Conservation (phyloP, 2,797 vertebrate species). For the Merluccius polli region DNA sequence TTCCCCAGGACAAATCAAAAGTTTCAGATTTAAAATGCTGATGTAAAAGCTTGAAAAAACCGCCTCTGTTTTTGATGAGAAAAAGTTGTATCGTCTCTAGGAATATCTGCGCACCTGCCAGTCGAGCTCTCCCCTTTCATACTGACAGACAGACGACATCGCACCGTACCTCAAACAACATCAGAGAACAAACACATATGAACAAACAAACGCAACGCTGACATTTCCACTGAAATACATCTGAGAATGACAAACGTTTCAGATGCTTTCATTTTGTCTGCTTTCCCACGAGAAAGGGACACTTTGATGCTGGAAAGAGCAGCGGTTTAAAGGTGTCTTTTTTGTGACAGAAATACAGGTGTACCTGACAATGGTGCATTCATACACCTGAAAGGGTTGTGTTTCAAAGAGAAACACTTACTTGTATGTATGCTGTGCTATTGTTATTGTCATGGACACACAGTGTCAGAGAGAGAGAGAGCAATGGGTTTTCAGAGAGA, state of each 20-base stretch:
- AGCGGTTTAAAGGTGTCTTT: slow-evolving; percentile 21
- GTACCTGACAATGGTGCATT: slow-evolving; percentile 31
- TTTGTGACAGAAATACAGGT: slow-evolving; percentile 33
- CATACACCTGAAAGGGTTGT: neutral
- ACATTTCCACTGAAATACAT: slow-evolving; percentile 46
- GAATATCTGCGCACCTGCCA: too few species aligned
- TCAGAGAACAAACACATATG: slow-evolving; percentile 28
- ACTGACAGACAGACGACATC: slow-evolving; percentile 13
- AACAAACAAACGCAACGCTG: slow-evolving; percentile 44
- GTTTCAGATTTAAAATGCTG: neutral
- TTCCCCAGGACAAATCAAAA: neutral
- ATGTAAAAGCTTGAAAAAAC: neutral
- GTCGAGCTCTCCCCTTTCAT: too few species aligned
- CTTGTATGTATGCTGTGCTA: neutral
- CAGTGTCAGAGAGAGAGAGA: neutral
- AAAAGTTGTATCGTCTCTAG: too few species aligned
- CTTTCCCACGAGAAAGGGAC: slow-evolving; percentile 25
- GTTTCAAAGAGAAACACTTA: slow-evolving; percentile 25
- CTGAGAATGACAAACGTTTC: slow-evolving; percentile 42
- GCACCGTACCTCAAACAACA: slow-evolving; percentile 40
- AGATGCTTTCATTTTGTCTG: slow-evolving; percentile 44
- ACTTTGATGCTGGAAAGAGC: slow-evolving; percentile 43
- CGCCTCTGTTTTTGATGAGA: too few species aligned
- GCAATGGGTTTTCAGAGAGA: neutral
- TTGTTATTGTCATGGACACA: neutral